Base-by-base conservation (phyloP, 2,888 invertebrate species). In the Candidula unifasciata region DNA sequence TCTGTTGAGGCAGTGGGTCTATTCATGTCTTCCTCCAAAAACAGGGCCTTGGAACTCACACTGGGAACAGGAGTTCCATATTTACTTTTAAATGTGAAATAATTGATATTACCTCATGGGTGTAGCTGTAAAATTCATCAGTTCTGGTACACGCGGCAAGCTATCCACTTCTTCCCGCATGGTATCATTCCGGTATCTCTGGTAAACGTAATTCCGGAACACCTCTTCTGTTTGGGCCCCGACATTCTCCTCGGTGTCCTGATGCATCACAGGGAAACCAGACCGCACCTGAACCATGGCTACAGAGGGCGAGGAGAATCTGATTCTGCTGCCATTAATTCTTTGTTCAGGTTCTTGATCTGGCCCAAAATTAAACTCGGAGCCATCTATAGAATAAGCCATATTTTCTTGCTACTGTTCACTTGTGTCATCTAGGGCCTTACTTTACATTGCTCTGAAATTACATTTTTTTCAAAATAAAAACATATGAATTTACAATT, bases 221-320 rank as follows among this genome's bases (percentile, higher is more conserved):
- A 93, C 90, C 82, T 90, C 91, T 71, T 92, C 93, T 35, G 93
- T 91, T 86, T 93, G 90, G 33, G 89, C 89, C 27, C 88, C 87
- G n/a, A 93, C 93, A 88, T 92, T 89, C 73, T 92, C 90, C 81
- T 92, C 93, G 8, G 91, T 89, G 84, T 93, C 93, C 27, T 91
- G 91, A 3, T 85, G 81, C 27, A 91, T n/a, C 21, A 86, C 82
- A 8, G 86, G 83, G 30, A 87, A 87, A 21, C 79, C 74, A 16
- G 83, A 84, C 13, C 80, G 83, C 78, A 78, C 10, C n/a, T 52
- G 68, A 24, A 78, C 57, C 77, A 83, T 52, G 6, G 66, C 44
- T 30, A 60, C 44, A 21, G 44, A 24, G 13, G 78, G 64, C 37
- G 79, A 0, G 24, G 60, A 37, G 2, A 64, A 33, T 37, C 64